Base-by-base conservation (phyloP, 2,113 vertebrate species). In the Nannobrachium achirus region DNA sequence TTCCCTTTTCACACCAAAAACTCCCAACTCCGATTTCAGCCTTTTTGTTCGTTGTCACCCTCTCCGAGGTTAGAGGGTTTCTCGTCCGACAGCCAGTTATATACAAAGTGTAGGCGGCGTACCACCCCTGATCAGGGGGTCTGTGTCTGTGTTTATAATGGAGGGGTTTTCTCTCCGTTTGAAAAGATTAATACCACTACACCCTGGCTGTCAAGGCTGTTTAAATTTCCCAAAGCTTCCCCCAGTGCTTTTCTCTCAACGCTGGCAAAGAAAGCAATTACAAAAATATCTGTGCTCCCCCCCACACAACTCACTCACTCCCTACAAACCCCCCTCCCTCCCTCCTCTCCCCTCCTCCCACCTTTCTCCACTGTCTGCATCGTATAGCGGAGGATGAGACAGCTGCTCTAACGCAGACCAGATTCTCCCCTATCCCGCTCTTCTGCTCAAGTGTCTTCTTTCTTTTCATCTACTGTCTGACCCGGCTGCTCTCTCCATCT, bases 101-200 rank as follows among this genome's bases (percentile, higher is more conserved):
- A 81, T 78, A 87, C 70, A 76, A 40, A 69, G 71, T 82, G 68
- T 66, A 64, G 59, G 69, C 66, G 71, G 51, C 25, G 25, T 46
- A 18, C 38, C 11, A 69, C 68, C n/a, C 25, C 56, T 46, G 53
- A 77, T 65, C 62, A 72, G 42, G 10, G 59, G 74, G 71, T 80
- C 81, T 74, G 70, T 69, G 83, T 79, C 86, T 82, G 76, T 91
- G 91, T 91, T 92, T 92, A 89, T 81, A 87, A 86, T 87, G 80
- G 60, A 76, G 66, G 75, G 78, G 60, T 82, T 90, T 85, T 90
- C 85, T 88, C 65, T 38, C 80, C 58, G 86, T 89, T 89, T 84
- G 83, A 88, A 89, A 90, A 88, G 90, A 93, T 91, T 88, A 92
- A 92, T 92, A 82, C 81, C 72, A 60, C 76, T 69, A 66, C 89